These are phyloP conservation scores for Syngnathus scovelli DNA, from an alignment of 2,113 vertebrate species.

Conservation along the genomic window DNA sequence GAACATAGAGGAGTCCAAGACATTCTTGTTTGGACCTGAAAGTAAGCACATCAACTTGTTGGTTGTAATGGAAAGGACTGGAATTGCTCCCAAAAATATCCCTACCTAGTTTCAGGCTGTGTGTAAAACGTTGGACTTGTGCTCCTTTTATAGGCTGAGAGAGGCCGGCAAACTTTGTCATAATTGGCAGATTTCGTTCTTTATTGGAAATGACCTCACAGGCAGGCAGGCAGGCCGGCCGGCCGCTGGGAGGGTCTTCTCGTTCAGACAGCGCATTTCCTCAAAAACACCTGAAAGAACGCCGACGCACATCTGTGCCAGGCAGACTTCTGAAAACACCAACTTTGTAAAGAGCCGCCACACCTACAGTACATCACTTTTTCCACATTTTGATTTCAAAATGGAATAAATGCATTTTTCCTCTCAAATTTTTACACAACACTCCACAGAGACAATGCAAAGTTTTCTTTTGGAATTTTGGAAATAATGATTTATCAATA, in stretches of 20 bases:
- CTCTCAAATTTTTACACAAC: too few species aligned
- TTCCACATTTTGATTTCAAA: too few species aligned
- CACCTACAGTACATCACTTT: not conserved
- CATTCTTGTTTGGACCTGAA: conserved; percentile 43
- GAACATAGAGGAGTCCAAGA: conserved; percentile 23
- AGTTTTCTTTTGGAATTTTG: too few species aligned
- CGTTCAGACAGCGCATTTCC: conserved; percentile 42
- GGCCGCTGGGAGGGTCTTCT: conserved; percentile 40
- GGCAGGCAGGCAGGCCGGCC: not conserved
- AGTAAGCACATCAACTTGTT: not conserved
- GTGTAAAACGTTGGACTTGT: not conserved
- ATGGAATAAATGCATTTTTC: too few species aligned
- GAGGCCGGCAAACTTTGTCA: conserved; percentile 6
- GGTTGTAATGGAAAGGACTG: not conserved
- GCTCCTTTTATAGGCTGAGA: conserved; percentile 42
- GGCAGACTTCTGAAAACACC: conserved; percentile 46
- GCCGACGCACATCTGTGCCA: conserved; percentile 54
- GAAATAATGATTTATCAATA: too few species aligned
- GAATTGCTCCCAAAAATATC: not conserved
- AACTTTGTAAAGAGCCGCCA: conserved; percentile 11
- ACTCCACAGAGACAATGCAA: too few species aligned
- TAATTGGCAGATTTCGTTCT: conserved; percentile 39
- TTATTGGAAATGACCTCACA: conserved; percentile 58
- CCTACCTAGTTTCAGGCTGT: conserved; percentile 26
- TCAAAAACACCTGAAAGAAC: conserved; percentile 57